These are phyloP conservation scores for Nasua narica DNA, from an alignment of 2,797 vertebrate genomes.

Conservation along the genomic window DNA sequence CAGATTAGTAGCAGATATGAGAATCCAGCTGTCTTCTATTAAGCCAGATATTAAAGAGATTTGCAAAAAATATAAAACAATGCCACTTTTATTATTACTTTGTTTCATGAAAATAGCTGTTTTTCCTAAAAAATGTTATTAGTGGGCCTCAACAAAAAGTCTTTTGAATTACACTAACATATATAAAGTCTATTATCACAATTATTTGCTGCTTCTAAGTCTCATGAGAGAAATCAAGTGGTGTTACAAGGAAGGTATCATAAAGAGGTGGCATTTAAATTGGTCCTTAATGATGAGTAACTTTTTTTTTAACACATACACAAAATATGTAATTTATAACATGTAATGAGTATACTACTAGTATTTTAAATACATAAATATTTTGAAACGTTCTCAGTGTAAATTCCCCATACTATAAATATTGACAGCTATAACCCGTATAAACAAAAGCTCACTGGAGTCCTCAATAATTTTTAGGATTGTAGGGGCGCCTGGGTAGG, in stretches of 20 bases:
- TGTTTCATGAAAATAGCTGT: background rate
- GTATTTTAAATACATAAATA: background rate
- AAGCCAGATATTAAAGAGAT: conserved; percentile 18
- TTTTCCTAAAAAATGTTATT: background rate
- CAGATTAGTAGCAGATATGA: background rate
- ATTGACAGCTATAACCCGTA: background rate
- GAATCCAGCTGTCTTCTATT: background rate
- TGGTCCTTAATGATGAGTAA: background rate
- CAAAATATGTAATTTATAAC: background rate
- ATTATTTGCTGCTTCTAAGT: background rate
- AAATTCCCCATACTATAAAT: conserved; percentile 10
- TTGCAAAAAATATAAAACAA: background rate
- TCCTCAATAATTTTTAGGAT: background rate
- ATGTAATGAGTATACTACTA: background rate
- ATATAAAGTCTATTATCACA: background rate
- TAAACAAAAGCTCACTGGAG: background rate
- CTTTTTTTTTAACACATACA: background rate
- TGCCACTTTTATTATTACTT: background rate
- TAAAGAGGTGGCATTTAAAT: background rate
- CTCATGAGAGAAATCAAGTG: background rate
- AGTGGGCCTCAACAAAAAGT: background rate
- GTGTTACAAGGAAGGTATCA: background rate
- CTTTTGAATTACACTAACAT: background rate
- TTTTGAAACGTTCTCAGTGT: conserved; percentile 10
- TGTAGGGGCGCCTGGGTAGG: too few species aligned